A percentile compares a stretch with the other conserved stretches of the same genome.
Evolutionary conservation across 2,113 vertebrate genomes (phyloP).

Genomic region (Raja brachyura): DNA sequence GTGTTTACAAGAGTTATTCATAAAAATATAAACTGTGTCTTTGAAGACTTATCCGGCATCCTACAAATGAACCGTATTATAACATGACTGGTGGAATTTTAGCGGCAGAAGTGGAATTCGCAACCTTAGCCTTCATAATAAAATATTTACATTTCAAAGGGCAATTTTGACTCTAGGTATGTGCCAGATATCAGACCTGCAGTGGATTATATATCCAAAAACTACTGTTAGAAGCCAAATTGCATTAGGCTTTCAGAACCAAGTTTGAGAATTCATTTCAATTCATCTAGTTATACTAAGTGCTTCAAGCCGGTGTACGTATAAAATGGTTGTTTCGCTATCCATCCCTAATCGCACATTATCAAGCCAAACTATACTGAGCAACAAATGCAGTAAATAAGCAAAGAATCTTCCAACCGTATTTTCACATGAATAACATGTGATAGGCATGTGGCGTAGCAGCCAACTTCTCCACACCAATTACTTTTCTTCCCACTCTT

Average conservation of each 20-base stretch:
- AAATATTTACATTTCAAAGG: slow-evolving; percentile 55
- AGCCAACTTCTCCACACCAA: not conserved
- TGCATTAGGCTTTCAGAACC: slow-evolving; percentile 67
- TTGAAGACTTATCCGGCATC: too few species aligned
- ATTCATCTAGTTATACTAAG: slow-evolving; percentile 65
- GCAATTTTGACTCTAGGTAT: slow-evolving; percentile 50
- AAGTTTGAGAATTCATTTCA: slow-evolving; percentile 71
- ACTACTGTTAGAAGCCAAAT: slow-evolving; percentile 73
- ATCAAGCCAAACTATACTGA: not conserved
- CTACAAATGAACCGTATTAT: not conserved
- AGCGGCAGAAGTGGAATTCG: slow-evolving; percentile 53
- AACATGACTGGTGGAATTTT: slow-evolving; percentile 45
- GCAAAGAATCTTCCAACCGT: not conserved
- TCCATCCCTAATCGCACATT: not conserved
- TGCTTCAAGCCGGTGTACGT: slow-evolving; percentile 60
- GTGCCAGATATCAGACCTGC: slow-evolving; percentile 56
- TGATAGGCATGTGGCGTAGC: not conserved
- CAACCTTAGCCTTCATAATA: slow-evolving; percentile 65
- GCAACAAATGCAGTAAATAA: not conserved
- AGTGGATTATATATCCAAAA: slow-evolving; percentile 65
- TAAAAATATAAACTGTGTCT: not conserved
- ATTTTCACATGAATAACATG: not conserved
- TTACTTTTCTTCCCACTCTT: not conserved
- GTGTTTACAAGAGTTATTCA: not conserved
- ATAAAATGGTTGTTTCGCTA: not conserved